Conservation (phyloP, 1,140 invertebrate genomes). For the Tachypleus tridentatus region DNA sequence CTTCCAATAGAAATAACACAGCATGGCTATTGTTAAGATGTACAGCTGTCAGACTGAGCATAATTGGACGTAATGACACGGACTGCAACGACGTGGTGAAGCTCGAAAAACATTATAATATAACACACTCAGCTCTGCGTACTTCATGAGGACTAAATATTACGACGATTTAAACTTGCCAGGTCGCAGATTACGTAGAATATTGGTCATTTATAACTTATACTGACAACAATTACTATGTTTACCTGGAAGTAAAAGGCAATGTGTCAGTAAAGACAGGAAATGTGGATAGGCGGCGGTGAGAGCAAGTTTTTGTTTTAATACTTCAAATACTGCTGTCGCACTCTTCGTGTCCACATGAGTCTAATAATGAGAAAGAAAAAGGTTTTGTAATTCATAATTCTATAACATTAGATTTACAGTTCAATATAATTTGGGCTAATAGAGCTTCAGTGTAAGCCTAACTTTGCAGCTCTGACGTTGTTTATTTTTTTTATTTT, state of each 20-base stretch:
- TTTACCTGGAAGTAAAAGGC: conserved; percentile 78
- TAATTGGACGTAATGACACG: too few species aligned
- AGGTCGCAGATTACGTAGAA: neutral
- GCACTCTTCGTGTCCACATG: conserved; percentile 94
- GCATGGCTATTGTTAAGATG: too few species aligned
- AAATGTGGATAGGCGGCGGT: conserved; percentile 87
- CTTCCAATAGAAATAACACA: too few species aligned
- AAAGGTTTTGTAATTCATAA: neutral
- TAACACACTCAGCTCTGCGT: neutral
- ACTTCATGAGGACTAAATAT: neutral
- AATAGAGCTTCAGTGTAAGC: too few species aligned
- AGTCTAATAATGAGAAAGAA: conserved; percentile 40
- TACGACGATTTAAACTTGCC: neutral
- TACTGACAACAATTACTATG: conserved; percentile 23
- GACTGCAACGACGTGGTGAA: too few species aligned
- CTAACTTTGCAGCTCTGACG: too few species aligned
- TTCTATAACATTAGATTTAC: neutral
- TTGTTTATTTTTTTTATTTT: too few species aligned
- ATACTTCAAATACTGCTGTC: conserved; percentile 80
- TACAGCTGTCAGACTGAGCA: too few species aligned
- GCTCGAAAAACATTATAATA: conserved; percentile 24
- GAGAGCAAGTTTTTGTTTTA: conserved; percentile 79
- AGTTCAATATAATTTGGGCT: too few species aligned
- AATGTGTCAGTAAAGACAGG: conserved; percentile 79
- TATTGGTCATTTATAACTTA: neutral